A percentile compares a stretch with the other conserved stretches of the same genome.
Conservation (phyloP, 2,113 vertebrate genomes). For the Triplophysa dalaica region DNA sequence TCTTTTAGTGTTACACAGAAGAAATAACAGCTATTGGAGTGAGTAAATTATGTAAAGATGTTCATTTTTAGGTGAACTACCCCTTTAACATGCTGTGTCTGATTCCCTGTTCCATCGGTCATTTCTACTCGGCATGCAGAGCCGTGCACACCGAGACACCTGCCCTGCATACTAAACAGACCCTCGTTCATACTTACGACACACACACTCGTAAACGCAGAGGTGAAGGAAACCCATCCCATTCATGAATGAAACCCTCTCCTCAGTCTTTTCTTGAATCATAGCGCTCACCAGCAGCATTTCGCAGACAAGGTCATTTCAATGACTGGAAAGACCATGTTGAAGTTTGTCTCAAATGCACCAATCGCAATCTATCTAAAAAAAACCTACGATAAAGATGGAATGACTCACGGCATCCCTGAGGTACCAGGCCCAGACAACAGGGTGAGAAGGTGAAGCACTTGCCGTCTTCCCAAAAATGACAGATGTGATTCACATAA, state of each 20-base stretch:
- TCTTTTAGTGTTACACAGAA: too few relatives aligned
- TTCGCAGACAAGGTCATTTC: constrained; percentile 68
- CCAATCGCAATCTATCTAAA: constrained; percentile 15
- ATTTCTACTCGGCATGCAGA: constrained; percentile 43
- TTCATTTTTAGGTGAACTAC: background rate
- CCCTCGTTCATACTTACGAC: constrained; percentile 9
- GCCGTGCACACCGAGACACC: constrained; percentile 43
- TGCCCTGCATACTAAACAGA: constrained; percentile 43
- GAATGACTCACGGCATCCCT: constrained; percentile 33
- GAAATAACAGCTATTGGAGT: too few relatives aligned
- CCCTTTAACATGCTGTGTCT: background rate
- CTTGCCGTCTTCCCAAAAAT: background rate
- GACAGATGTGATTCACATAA: constrained; percentile 5
- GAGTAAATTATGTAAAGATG: too few relatives aligned
- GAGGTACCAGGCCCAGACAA: constrained; percentile 5
- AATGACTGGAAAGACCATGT: constrained; percentile 47
- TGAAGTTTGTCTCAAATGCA: constrained; percentile 49
- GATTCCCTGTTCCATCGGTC: constrained; percentile 14
- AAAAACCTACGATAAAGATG: constrained; percentile 9
- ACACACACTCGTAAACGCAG: constrained; percentile 26
- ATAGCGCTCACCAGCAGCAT: constrained; percentile 29
- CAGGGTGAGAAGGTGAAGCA: constrained; percentile 14
- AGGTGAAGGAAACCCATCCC: constrained; percentile 57
- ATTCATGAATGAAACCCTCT: constrained; percentile 52
- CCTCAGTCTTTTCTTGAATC: constrained; percentile 35